Base-by-base conservation (phyloP, 2,797 vertebrate genomes). In the Sebastes cheni region DNA sequence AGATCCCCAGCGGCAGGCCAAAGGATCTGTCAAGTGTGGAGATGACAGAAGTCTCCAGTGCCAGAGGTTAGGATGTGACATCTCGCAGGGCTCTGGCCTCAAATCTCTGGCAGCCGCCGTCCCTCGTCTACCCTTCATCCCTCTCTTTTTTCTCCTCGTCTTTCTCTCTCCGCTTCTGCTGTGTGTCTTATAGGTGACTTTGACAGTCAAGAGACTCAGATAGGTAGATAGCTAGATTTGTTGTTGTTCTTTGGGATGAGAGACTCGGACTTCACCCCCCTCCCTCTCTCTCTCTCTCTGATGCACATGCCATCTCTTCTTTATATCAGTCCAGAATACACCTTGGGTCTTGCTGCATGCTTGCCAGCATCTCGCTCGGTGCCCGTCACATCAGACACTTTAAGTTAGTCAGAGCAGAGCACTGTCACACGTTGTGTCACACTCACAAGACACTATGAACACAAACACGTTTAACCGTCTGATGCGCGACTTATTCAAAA, bases 41-140 rank as follows among this genome's bases (percentile, higher is more conserved):
- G 85, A 90, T 91, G 91, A 90, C 91, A 89, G 84, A 84, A 82
- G 81, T 86, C 83, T 86, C 67, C 83, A 75, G 78, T 81, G 86
- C 90, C 82, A 79, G 90, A 88, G 86, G 85, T 92, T 86, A 89
- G 76, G 64, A 90, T 87, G 80, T 86, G 91, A 94, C 92, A 91
- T 91, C 86, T 84, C 84, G 81, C 82, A 75, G 82, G 46, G 65
- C 82, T 75, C 73, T 82, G 71, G 67, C 56, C 80, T 84, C 10
- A 72, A 80, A 81, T 86, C 83, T 86, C 61, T 77, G 76, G 67
- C 76, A 80, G 65, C 75, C 36, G 29, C 55, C 73, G 67, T 16
- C 67, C 56, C 67, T 67, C 20, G 2, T 66, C 54, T 52, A 55
- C 46, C 22, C 36, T 46, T 60, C 71, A 20, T 75, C 36, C 29